Evolutionary conservation across 1,140 invertebrate genomes (phyloP), one percentile per base, ranked within the genome.

Genomic region (Brachionus calyciflorus): DNA sequence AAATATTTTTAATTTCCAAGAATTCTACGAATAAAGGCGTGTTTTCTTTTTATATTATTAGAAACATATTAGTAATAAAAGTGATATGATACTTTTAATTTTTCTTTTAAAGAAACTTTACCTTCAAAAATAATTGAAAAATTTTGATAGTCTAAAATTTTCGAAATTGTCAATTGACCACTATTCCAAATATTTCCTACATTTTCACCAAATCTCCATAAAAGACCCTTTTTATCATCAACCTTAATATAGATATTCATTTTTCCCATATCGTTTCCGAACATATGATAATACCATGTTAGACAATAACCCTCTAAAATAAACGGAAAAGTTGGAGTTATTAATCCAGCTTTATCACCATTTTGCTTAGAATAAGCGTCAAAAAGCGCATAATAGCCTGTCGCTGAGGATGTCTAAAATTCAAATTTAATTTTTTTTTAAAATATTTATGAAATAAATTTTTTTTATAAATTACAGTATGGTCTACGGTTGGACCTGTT

Each of bases 401-500:
- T 53, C 14, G 19, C 4, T 14, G 69, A 75, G 41, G n/a, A 53
- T 5, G 49, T 57, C 30, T 41, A 21, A 19, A 76, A 41, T n/a
- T n/a, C n/a, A n/a, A n/a, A n/a, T n/a, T n/a, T n/a, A 37, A 75
- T 53, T 40, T 40, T 21, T 17, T 26, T 7, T 28, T 3, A 14
- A 73, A 19, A 19, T 7, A 12, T 17, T 21, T 49, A 33, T 21
- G 19, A n/a, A 2, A n/a, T 26, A 33, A 26, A 9, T 30, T 14
- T 41, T 19, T 0, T 21, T 28, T 0, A 10, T 1, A 79, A 24
- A 2, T 80, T 33, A 78, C 77, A 0, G 82, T 84, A 78, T 83
- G 83, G 78, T 84, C 83, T 75, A 76, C 57, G 48, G 77, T 77
- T 1, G 83, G 83, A 33, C 83, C 83, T 30, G 82, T 83, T 1